A percentile compares a stretch with the other conserved stretches of the same genome.
These are phyloP conservation scores for Sacculina carcini DNA, from an alignment of 2,888 invertebrate genomes.

Conservation along the genomic window DNA sequence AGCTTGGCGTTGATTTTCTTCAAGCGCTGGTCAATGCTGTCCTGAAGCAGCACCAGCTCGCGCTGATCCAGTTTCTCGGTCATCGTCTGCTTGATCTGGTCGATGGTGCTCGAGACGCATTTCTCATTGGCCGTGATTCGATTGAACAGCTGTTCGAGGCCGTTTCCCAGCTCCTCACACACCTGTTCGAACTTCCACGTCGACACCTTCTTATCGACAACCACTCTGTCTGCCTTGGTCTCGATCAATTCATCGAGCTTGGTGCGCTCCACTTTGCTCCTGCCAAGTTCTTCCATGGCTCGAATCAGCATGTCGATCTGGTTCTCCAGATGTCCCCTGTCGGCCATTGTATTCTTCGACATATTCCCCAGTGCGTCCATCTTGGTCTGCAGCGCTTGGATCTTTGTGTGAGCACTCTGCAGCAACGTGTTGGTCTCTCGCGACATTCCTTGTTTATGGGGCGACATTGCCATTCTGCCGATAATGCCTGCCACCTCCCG, in stretches of 20 bases:
- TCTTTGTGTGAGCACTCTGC: neutral
- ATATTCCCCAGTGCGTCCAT: neutral
- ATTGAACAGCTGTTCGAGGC: neutral
- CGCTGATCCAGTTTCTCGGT: neutral
- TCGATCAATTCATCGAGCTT: slow-evolving; percentile 1
- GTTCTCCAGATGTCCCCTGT: neutral
- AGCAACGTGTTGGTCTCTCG: neutral
- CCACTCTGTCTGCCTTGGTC: neutral
- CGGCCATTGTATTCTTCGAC: neutral
- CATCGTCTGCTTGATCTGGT: neutral
- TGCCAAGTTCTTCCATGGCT: neutral
- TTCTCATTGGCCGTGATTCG: neutral
- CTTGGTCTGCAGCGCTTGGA: neutral
- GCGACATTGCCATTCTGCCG: neutral
- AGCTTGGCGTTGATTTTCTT: slow-evolving; percentile 1
- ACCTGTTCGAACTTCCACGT: slow-evolving; percentile 1
- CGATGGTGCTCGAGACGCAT: neutral
- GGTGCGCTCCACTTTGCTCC: neutral
- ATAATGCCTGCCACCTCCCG: neutral
- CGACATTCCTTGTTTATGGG: neutral
- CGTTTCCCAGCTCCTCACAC: neutral
- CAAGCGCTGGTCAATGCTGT: neutral
- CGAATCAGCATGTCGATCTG: slow-evolving; percentile 1
- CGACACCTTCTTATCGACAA: neutral
- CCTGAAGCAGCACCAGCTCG: neutral